phyloP scores from a whole-genome alignment of 2,888 invertebrate species.

The Ophion ventricosus region DNA sequence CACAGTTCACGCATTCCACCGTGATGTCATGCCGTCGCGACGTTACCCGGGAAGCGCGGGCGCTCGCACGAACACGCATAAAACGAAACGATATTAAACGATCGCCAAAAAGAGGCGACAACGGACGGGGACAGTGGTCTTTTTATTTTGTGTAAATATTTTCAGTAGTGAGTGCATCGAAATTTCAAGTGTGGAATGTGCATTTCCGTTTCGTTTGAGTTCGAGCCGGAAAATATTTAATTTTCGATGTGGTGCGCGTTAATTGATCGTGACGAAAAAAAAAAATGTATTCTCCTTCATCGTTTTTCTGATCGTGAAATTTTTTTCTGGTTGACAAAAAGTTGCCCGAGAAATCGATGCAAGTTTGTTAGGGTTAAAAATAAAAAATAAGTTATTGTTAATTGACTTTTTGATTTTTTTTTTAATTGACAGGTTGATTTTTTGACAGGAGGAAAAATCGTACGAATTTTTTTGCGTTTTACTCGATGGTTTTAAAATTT shows the following conservation, averaged over 20 bases:
- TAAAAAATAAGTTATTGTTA: not conserved
- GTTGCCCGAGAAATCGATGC: too few species aligned
- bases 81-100: conserved; percentile 13
- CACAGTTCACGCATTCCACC: conserved; percentile 78
- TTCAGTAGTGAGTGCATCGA: not conserved
- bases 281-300: not conserved
- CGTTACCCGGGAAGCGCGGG: conserved; percentile 38
- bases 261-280: not conserved
- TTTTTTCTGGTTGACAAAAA: not conserved
- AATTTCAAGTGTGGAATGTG: not conserved
- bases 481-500: too few species aligned
- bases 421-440: too few species aligned
- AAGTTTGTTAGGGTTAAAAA: not conserved
- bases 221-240: not conserved
- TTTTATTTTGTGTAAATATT: not conserved
- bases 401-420: too few species aligned
- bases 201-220: not conserved
- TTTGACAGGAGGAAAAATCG: too few species aligned
- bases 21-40: conserved; percentile 77
- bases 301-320: not conserved
- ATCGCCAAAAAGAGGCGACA: conserved; percentile 5
- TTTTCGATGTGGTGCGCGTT: not conserved
- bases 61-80: conserved; percentile 48
- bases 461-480: too few species aligned
- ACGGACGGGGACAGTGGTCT: not conserved